phyloP scores from a whole-genome alignment of 2,797 vertebrate genomes.

The Moxostoma hubbsi region DNA sequence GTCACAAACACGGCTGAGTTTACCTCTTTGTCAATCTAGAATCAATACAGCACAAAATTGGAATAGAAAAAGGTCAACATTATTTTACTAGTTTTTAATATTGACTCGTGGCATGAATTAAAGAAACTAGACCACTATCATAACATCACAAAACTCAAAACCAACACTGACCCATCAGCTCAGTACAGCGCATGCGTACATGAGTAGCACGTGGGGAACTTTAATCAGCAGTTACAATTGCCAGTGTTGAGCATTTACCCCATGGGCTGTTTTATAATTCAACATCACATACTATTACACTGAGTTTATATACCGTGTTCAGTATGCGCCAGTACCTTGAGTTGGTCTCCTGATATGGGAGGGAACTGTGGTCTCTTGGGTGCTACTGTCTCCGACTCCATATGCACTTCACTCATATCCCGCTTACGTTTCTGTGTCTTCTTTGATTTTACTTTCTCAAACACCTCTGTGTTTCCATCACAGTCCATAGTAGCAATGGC shows the following conservation, averaged over 20 bases:
- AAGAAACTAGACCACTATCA: too few species aligned
- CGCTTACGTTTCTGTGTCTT: conserved; percentile 78
- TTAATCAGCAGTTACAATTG: background rate
- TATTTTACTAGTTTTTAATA: too few species aligned
- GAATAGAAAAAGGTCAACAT: too few species aligned
- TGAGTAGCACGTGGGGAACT: background rate
- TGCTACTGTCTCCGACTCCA: conserved; percentile 80
- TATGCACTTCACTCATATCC: conserved; percentile 69
- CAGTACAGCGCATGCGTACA: conserved; percentile 49
- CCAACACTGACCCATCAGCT: background rate
- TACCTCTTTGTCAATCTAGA: too few species aligned
- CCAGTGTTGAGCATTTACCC: background rate
- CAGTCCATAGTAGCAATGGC: conserved; percentile 15
- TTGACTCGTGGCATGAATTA: too few species aligned
- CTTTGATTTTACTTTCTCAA: conserved; percentile 77
- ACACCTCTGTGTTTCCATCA: conserved; percentile 64
- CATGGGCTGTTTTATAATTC: background rate
- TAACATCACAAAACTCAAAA: too few species aligned
- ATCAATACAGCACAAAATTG: too few species aligned
- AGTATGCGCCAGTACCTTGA: conserved; percentile 73
- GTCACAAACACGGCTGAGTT: too few species aligned
- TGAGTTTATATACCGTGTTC: background rate
- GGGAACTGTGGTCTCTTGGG: conserved; percentile 89
- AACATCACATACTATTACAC: background rate
- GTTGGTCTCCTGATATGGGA: conserved; percentile 81